phyloP scores from a whole-genome alignment of 2,113 vertebrate genomes.

The Cichladusa arquata region DNA sequence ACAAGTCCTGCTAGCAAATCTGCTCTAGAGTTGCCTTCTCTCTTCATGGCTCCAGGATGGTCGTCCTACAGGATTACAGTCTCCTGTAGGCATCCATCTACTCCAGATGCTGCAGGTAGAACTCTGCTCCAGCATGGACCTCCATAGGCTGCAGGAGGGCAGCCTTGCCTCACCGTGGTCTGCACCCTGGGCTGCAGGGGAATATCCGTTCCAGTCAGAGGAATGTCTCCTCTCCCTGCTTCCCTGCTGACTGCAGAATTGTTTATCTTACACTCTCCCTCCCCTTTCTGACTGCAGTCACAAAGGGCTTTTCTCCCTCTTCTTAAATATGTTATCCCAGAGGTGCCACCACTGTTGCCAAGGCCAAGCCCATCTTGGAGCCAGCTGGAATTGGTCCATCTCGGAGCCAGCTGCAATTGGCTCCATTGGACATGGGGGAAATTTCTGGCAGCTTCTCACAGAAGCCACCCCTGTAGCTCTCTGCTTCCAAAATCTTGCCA shows the following conservation, averaged over 20 bases:
- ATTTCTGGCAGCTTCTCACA: background rate
- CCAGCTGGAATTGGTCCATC: background rate
- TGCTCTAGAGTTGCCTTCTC: background rate
- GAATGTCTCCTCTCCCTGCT: background rate
- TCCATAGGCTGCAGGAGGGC: background rate
- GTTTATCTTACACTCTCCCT: background rate
- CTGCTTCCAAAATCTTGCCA: background rate
- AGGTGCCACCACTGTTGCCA: background rate
- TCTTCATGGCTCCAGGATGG: background rate
- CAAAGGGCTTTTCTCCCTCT: background rate
- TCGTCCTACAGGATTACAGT: background rate
- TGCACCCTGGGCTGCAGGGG: background rate
- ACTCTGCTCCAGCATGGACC: background rate
- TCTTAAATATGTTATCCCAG: background rate
- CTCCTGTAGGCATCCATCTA: background rate
- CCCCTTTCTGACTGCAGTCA: background rate
- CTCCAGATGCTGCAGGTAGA: background rate
- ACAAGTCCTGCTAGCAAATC: background rate
- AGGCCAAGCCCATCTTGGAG: background rate
- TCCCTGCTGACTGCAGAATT: background rate
- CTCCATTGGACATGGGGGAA: background rate
- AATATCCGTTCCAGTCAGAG: background rate
- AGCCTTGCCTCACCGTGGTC: background rate
- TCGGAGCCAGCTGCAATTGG: background rate
- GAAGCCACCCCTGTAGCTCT: background rate